phyloP scores from a whole-genome alignment of 2,888 invertebrate species.

The Celastrina argiolus region DNA sequence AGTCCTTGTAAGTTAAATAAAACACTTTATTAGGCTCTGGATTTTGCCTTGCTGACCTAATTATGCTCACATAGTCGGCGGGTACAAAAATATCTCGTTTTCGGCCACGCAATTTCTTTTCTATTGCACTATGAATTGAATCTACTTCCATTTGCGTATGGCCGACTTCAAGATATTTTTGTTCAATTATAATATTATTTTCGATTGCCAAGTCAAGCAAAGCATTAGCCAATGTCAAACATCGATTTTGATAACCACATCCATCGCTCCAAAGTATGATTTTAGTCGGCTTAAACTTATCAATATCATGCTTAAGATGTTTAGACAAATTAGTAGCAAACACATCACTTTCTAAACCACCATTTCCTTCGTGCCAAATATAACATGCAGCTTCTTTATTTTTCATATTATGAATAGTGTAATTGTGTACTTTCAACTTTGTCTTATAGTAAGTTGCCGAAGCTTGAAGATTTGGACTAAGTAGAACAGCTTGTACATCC shows the following conservation, averaged over 20 bases:
- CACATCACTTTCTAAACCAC: neutral
- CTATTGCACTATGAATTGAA: constrained; percentile 9
- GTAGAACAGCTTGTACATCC: neutral
- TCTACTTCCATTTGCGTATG: constrained; percentile 9
- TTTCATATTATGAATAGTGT: neutral
- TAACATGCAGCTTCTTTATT: neutral
- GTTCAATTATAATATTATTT: neutral
- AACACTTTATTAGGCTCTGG: constrained; percentile 27
- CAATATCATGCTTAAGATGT: neutral
- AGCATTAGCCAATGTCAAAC: neutral
- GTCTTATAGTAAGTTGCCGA: neutral
- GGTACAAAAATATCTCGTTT: constrained; percentile 7
- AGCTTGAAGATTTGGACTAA: neutral
- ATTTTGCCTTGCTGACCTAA: neutral
- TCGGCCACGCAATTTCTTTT: neutral
- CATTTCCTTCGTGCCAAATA: neutral
- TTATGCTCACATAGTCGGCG: neutral
- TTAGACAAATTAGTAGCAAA: neutral
- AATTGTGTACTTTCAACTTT: neutral
- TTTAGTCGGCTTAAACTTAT: neutral
- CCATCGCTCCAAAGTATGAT: neutral
- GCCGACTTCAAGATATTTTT: constrained; percentile 4
- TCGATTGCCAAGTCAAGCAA: neutral
- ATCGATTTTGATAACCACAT: neutral
- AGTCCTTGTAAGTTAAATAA: constrained; percentile 24